Evolutionary conservation across 2,113 vertebrate species (phyloP).

Genomic region (Dermatemys mawii): DNA sequence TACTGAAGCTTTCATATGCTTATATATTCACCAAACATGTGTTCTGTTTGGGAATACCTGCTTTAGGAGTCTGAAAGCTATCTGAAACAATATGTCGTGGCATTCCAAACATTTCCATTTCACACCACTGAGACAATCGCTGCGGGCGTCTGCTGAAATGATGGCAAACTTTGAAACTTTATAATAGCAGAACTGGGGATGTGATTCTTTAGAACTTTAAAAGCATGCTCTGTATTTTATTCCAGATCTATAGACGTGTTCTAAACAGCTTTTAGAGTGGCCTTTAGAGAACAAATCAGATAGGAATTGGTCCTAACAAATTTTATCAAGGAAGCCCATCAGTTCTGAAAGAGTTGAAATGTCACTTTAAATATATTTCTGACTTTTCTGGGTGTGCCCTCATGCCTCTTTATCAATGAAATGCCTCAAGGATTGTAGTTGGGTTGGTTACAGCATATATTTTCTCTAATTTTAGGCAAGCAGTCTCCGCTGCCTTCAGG

Average conservation of each 20-base stretch:
- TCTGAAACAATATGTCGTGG: rapidly evolving
- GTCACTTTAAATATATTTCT: not conserved
- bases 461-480: not conserved
- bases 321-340: not conserved
- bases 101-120: rapidly evolving
- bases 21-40: rapidly evolving
- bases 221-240: rapidly evolving
- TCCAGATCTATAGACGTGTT: not conserved
- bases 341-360: not conserved
- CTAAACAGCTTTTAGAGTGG: rapidly evolving
- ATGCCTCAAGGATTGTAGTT: rapidly evolving
- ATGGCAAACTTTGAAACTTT: rapidly evolving
- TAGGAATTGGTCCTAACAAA: not conserved
- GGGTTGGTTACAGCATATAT: not conserved
- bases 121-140: not conserved
- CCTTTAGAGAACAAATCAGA: not conserved
- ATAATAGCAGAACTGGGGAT: rapidly evolving
- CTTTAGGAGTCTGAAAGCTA: rapidly evolving
- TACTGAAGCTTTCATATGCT: rapidly evolving
- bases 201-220: rapidly evolving
- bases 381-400: not conserved
- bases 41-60: rapidly evolving
- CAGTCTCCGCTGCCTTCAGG: not conserved
- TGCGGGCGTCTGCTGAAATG: rapidly evolving
- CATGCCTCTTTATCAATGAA: not conserved